Percentiles rank a stretch among this genome's conserved stretches.
phyloP scores from a whole-genome alignment of 2,888 invertebrate genomes.

The Orthosia gothica region DNA sequence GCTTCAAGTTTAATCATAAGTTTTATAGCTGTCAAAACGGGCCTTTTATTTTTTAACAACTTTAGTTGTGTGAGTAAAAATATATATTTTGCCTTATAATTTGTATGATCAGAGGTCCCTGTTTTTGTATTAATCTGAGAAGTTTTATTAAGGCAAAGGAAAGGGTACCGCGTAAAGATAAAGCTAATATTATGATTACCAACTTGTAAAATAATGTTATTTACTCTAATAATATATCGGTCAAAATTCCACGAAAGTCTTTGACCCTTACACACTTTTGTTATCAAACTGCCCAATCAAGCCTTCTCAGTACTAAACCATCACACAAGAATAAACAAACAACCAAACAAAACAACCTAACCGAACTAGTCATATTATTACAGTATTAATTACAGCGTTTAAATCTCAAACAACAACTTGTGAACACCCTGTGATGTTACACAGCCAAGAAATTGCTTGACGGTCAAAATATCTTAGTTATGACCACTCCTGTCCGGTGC shows the following conservation, averaged over 20 bases:
- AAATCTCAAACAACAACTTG: constrained; percentile 79
- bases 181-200: neutral
- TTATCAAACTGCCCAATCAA: neutral
- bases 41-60: too few species aligned
- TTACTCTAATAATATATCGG: neutral
- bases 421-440: constrained; percentile 84
- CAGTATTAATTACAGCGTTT: constrained; percentile 79
- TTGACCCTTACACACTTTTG: constrained; percentile 12
- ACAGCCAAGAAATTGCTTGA: constrained; percentile 90
- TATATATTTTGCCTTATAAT: neutral
- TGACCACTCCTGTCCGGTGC: constrained; percentile 90
- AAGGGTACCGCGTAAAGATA: neutral
- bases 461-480: constrained; percentile 92
- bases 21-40: too few species aligned
- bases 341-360: constrained; percentile 52
- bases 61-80: too few species aligned
- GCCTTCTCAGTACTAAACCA: constrained; percentile 10
- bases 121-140: too few species aligned
- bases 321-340: constrained; percentile 41
- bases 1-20: too few species aligned
- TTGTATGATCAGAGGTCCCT: neutral
- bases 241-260: neutral
- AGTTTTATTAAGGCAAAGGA: neutral
- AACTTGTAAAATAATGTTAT: neutral
- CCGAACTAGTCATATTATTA: constrained; percentile 76